Conservation (phyloP, 2,888 invertebrate species). For the Syrista parreyssii region DNA sequence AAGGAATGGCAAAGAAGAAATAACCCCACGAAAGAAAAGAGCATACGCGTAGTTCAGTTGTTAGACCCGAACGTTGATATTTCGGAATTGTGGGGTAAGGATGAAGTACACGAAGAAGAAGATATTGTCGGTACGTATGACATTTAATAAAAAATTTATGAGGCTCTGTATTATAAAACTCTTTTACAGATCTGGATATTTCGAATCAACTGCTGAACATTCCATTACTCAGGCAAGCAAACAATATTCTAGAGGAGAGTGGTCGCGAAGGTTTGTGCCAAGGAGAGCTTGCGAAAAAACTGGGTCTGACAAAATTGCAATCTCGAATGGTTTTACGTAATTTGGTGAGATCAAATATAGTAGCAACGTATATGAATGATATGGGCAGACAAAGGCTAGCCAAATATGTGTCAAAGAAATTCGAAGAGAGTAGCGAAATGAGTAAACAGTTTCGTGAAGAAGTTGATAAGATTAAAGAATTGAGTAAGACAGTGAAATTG, state of each 20-base stretch:
- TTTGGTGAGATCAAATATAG: constrained; percentile 62
- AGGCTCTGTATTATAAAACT: not conserved
- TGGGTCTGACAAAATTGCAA: constrained; percentile 66
- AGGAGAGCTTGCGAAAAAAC: constrained; percentile 57
- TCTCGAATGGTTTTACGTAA: constrained; percentile 67
- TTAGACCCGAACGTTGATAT: constrained; percentile 70
- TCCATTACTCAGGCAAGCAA: constrained; percentile 68
- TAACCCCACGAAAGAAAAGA: constrained; percentile 65
- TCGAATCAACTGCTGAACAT: constrained; percentile 49
- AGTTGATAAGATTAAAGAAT: constrained; percentile 56
- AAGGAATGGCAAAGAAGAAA: constrained; percentile 69
- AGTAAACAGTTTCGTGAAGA: constrained; percentile 56
- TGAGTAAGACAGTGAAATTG: constrained; percentile 34
- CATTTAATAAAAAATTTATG: not conserved
- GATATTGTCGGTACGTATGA: constrained; percentile 47
- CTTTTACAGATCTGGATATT: constrained; percentile 45
- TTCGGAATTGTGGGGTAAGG: constrained; percentile 66
- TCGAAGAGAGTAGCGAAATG: constrained; percentile 50
- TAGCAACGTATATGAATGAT: constrained; percentile 69
- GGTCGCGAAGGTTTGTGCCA: constrained; percentile 70
- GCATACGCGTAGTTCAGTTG: constrained; percentile 69
- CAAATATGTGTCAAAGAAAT: constrained; percentile 64
- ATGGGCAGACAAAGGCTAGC: constrained; percentile 70
- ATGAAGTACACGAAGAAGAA: constrained; percentile 66
- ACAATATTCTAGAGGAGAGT: constrained; percentile 66